A percentile compares a stretch with the other conserved stretches of the same genome.
Evolutionary conservation across 2,797 vertebrate species (phyloP).

Genomic region (Taenioides sp.): DNA sequence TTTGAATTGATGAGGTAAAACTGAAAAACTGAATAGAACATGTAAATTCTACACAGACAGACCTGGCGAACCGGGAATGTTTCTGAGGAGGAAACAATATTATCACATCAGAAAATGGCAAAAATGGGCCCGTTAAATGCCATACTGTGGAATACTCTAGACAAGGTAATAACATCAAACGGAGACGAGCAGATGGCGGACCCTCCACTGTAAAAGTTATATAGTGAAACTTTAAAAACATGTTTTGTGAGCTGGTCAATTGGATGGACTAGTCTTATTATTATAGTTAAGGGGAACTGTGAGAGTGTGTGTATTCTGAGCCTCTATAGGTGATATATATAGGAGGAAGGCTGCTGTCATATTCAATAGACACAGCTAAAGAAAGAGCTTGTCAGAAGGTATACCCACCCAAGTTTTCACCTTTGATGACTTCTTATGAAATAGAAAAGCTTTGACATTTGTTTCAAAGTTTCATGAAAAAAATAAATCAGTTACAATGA

Average conservation of each 20-base stretch:
- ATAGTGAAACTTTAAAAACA: neutral
- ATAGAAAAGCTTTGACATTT: slow-evolving; percentile 11
- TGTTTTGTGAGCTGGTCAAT: neutral
- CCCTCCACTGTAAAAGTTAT: no score
- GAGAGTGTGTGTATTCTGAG: neutral
- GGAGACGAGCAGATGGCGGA: no score
- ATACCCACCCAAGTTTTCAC: neutral
- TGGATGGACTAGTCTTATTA: neutral
- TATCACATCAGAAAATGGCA: no score
- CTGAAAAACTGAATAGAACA: no score
- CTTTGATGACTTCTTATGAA: neutral
- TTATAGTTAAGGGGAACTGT: neutral
- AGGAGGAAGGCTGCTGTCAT: slow-evolving; percentile 4
- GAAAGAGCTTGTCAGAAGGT: slow-evolving; percentile 2
- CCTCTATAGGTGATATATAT: slow-evolving; percentile 4
- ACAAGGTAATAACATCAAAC: no score
- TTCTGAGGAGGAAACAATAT: no score
- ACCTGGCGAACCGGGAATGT: no score
- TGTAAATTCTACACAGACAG: no score
- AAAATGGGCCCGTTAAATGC: no score
- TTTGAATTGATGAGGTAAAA: no score
- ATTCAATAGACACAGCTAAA: neutral
- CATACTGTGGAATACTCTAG: no score
- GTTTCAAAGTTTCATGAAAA: neutral
- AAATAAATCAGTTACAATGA: neutral